These are phyloP conservation scores for Clarias platycephalus DNA, from an alignment of 2,797 vertebrate genomes.

Conservation along the genomic window DNA sequence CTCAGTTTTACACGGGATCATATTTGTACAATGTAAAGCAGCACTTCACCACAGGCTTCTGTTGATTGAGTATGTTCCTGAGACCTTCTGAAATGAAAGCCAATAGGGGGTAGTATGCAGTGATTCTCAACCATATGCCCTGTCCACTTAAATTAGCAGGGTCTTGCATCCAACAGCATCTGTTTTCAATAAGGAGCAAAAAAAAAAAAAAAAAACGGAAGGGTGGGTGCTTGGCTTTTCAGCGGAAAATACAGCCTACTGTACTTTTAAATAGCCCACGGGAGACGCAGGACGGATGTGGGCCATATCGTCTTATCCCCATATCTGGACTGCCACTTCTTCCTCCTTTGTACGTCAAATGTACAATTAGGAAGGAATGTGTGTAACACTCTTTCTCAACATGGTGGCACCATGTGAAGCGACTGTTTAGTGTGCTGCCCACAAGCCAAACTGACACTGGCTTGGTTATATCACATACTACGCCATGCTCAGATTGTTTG, in stretches of 20 bases:
- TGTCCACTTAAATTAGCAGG: slow-evolving; percentile 82
- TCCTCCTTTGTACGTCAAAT: slow-evolving; percentile 77
- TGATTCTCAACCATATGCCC: slow-evolving; percentile 79
- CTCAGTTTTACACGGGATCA: slow-evolving; percentile 27
- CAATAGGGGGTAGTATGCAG: slow-evolving; percentile 81
- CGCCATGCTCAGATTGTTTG: slow-evolving; percentile 11
- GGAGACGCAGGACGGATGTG: slow-evolving; percentile 77
- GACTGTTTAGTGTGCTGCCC: slow-evolving; percentile 8
- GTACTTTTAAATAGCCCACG: slow-evolving; percentile 84
- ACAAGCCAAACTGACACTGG: slow-evolving; percentile 13
- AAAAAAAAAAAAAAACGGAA: slow-evolving; percentile 69
- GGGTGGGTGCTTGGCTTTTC: slow-evolving; percentile 81
- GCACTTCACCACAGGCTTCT: slow-evolving; percentile 64
- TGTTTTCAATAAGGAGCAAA: slow-evolving; percentile 82
- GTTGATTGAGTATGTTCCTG: slow-evolving; percentile 63
- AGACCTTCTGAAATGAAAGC: slow-evolving; percentile 78
- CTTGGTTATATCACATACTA: slow-evolving; percentile 9
- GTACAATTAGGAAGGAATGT: slow-evolving; percentile 81
- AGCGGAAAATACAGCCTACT: slow-evolving; percentile 84
- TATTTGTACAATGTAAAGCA: slow-evolving; percentile 38
- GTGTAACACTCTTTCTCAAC: slow-evolving; percentile 70
- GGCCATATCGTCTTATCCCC: slow-evolving; percentile 74
- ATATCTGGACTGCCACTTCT: slow-evolving; percentile 76
- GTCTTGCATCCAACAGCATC: slow-evolving; percentile 81
- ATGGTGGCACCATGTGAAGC: slow-evolving; percentile 26